Evolutionary conservation across 2,888 invertebrate genomes (phyloP).

Genomic region (Pterostichus madidus): DNA sequence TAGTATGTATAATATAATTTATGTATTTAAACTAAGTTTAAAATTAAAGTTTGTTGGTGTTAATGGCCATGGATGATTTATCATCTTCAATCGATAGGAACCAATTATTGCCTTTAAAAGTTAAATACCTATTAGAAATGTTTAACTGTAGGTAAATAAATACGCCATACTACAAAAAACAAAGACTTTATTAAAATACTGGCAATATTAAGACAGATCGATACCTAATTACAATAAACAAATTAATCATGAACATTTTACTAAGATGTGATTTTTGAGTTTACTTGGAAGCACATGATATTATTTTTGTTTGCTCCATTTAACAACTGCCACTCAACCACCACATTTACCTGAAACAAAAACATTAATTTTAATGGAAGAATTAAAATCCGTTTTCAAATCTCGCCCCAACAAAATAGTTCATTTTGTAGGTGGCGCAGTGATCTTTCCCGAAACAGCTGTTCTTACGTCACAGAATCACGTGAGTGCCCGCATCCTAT

Average conservation of each 20-base stretch:
- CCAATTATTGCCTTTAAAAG: neutral
- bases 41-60: too few relatives aligned
- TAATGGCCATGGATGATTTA: too few relatives aligned
- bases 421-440: too few relatives aligned
- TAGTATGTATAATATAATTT: too few relatives aligned
- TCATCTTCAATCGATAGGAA: too few relatives aligned
- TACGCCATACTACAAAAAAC: neutral
- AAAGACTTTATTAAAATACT: conserved; percentile 33
- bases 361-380: conserved; percentile 14
- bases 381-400: too few relatives aligned
- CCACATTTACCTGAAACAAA: conserved; percentile 79
- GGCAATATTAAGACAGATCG: conserved; percentile 2
- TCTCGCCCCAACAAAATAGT: too few relatives aligned
- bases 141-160: neutral
- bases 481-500: too few relatives aligned
- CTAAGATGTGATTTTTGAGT: conserved; percentile 80
- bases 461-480: too few relatives aligned
- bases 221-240: neutral
- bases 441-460: too few relatives aligned
- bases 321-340: conserved; percentile 83
- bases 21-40: too few relatives aligned
- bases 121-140: too few relatives aligned
- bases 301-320: conserved; percentile 75
- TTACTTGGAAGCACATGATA: conserved; percentile 84
- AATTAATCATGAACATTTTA: neutral